Evolutionary conservation across 2,797 vertebrate species (phyloP).

Genomic region (Dromococcyx pavoninus): DNA sequence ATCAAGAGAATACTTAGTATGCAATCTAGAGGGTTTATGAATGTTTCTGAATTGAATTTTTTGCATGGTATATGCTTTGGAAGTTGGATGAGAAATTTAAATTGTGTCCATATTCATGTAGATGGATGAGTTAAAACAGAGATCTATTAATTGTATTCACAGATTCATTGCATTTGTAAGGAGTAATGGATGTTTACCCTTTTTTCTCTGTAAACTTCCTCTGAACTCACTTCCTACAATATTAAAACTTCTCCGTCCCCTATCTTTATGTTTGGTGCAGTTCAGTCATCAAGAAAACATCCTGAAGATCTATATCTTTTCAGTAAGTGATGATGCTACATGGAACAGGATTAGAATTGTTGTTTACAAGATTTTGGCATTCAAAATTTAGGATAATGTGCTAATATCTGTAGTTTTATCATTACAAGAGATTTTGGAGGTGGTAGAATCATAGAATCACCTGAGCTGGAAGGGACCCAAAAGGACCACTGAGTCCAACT

Average conservation of each 20-base stretch:
- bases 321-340: not conserved
- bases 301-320: conserved; percentile 4
- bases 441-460: too few relatives aligned
- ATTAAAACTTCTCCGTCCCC: not conserved
- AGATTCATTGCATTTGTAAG: not conserved
- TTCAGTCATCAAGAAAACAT: conserved; percentile 19
- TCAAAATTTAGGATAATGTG: conserved; percentile 35
- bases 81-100: conserved; percentile 19
- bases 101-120: conserved; percentile 22
- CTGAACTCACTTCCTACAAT: conserved; percentile 1
- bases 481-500: too few relatives aligned
- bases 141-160: not conserved
- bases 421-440: not conserved
- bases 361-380: conserved; percentile 31
- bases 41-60: conserved; percentile 47
- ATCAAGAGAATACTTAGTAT: conserved; percentile 64
- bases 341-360: not conserved
- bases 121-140: conserved; percentile 21
- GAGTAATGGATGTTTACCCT: not conserved
- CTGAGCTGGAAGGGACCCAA: too few relatives aligned
- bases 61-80: not conserved
- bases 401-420: not conserved
- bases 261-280: not conserved
- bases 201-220: conserved; percentile 32
- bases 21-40: conserved; percentile 63